Evolutionary conservation across 2,113 vertebrate genomes (phyloP).

Genomic region (Accipiter virgatus): DNA sequence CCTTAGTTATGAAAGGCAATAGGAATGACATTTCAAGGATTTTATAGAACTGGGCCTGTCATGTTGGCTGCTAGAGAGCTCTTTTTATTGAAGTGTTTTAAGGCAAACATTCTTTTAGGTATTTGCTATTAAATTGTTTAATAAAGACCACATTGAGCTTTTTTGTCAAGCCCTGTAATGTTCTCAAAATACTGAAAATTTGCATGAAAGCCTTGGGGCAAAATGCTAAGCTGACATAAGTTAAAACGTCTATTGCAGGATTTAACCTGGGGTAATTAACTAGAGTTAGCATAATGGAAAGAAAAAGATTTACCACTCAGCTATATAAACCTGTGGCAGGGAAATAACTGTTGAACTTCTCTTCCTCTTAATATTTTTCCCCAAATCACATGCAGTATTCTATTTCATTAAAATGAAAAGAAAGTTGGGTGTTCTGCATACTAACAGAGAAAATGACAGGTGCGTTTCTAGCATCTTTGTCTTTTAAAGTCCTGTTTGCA

Average conservation of each 20-base stretch:
- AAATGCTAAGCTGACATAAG: background rate
- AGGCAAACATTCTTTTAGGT: constrained; percentile 22
- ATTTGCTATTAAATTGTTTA: constrained; percentile 27
- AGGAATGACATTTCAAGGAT: background rate
- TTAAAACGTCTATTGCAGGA: background rate
- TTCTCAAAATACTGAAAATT: constrained; percentile 22
- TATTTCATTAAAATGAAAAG: background rate
- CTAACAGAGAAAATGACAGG: background rate
- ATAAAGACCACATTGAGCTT: constrained; percentile 6
- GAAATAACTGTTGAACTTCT: background rate
- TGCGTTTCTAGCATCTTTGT: background rate
- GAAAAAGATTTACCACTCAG: background rate
- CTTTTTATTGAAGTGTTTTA: background rate
- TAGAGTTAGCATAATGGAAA: background rate
- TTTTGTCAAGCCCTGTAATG: background rate
- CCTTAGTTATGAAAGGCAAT: background rate
- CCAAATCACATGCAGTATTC: background rate
- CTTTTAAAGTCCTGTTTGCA: background rate
- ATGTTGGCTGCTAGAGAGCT: background rate
- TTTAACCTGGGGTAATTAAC: background rate
- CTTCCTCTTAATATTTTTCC: background rate
- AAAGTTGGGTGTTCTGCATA: background rate
- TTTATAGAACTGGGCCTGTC: background rate
- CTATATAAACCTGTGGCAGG: background rate
- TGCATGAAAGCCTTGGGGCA: background rate